Evolutionary conservation across 2,113 vertebrate species (phyloP).

Genomic region (Aythya baeri): DNA sequence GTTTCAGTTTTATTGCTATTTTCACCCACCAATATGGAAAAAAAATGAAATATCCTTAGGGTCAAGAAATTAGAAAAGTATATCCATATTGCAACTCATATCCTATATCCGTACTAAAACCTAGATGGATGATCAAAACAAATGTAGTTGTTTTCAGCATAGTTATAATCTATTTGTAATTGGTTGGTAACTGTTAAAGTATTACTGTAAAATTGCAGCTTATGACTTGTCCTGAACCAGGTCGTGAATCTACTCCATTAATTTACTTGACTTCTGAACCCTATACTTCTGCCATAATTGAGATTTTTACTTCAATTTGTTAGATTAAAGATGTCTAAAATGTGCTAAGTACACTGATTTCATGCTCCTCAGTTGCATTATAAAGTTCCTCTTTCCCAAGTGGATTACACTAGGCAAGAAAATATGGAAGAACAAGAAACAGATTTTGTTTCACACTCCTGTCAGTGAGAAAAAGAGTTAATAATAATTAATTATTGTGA

Average conservation of each 20-base stretch:
- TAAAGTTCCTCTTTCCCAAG: not conserved
- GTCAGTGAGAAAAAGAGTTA: not conserved
- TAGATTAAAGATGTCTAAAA: not conserved
- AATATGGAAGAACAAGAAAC: not conserved
- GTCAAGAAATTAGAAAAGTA: not conserved
- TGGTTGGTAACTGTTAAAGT: not conserved
- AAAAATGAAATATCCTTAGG: accelerated
- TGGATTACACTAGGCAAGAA: not conserved
- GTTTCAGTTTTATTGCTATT: not conserved
- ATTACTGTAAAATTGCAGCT: not conserved
- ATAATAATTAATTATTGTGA: not conserved
- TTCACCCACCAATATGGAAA: not conserved
- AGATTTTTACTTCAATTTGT: not conserved
- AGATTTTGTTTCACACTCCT: not conserved
- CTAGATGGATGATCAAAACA: not conserved
- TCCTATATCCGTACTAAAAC: not conserved
- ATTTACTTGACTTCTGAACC: not conserved
- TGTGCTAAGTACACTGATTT: not conserved
- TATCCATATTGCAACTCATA: not conserved
- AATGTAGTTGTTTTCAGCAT: not conserved
- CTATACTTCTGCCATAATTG: not conserved
- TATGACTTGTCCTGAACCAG: not conserved
- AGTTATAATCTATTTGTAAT: not conserved
- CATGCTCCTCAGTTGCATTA: not conserved
- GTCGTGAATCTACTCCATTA: not conserved